A percentile compares a stretch with the other conserved stretches of the same genome.
Evolutionary conservation across 2,888 invertebrate genomes (phyloP).

Genomic region (Nephrotoma guestfalica): DNA sequence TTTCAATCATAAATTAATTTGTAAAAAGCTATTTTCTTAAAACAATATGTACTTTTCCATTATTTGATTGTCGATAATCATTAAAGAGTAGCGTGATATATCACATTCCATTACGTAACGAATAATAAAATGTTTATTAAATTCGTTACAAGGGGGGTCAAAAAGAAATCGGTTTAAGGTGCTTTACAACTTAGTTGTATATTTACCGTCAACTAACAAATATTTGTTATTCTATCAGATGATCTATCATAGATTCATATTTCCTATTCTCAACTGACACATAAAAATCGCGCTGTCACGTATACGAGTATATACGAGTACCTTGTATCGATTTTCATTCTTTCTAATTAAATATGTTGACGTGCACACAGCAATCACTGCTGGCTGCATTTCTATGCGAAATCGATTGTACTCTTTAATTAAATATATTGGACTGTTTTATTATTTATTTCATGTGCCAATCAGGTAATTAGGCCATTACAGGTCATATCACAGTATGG

Average conservation of each 20-base stretch:
- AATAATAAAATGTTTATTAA: not conserved
- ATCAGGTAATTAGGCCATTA: not conserved
- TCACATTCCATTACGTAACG: not conserved
- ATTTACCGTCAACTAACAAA: no score
- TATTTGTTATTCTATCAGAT: no score
- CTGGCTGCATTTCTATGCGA: not conserved
- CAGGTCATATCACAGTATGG: not conserved
- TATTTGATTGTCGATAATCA: not conserved
- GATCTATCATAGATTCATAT: no score
- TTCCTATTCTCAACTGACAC: no score
- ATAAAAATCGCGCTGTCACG: no score
- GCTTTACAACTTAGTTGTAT: no score
- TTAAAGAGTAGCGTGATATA: not conserved
- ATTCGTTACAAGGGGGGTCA: no score
- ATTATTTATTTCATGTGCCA: not conserved
- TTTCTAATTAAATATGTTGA: not conserved
- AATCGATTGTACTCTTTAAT: not conserved
- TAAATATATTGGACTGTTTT: not conserved
- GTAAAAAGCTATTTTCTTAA: not conserved
- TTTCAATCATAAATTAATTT: not conserved
- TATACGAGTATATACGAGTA: not conserved
- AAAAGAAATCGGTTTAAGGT: no score
- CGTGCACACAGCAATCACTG: not conserved
- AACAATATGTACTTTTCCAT: not conserved
- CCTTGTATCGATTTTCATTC: not conserved